Conservation (phyloP, 1,140 invertebrate genomes). For the Hylaeus anthracinus region DNA sequence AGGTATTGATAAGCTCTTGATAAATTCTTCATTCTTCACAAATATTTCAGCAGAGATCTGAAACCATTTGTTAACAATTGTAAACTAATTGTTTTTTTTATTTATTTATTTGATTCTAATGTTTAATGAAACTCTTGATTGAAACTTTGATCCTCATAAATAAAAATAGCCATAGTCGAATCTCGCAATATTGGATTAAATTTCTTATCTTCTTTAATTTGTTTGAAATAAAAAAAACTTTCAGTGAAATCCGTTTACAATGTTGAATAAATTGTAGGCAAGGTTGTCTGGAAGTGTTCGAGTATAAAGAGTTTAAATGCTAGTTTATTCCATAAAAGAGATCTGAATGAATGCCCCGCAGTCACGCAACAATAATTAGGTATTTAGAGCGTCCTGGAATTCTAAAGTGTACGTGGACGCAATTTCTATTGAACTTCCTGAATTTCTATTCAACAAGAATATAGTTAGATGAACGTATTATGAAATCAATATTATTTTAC, state of each 20-base stretch:
- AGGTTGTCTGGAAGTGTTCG: neutral
- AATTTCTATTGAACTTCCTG: neutral
- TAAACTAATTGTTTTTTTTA: no score
- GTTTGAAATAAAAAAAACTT: no score
- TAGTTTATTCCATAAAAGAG: neutral
- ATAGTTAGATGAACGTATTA: neutral
- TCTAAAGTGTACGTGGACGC: conserved; percentile 5
- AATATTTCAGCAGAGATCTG: no score
- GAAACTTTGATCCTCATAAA: no score
- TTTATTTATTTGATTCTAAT: no score
- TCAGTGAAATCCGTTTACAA: neutral
- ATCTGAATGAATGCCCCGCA: conserved; percentile 3
- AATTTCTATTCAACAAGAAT: neutral
- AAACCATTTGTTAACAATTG: no score
- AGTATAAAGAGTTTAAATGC: neutral
- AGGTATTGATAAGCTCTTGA: no score
- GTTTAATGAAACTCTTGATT: no score
- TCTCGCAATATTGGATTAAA: no score
- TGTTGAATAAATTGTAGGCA: neutral
- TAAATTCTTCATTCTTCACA: no score
- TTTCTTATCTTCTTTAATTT: no score
- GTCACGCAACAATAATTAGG: conserved; percentile 62
- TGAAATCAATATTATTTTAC: neutral
- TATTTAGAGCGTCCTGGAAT: conserved; percentile 57
- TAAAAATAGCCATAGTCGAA: no score